A percentile compares a stretch with the other conserved stretches of the same genome.
These are phyloP conservation scores for Pyrocephalus nanus DNA, from an alignment of 2,797 vertebrate genomes.

Conservation along the genomic window DNA sequence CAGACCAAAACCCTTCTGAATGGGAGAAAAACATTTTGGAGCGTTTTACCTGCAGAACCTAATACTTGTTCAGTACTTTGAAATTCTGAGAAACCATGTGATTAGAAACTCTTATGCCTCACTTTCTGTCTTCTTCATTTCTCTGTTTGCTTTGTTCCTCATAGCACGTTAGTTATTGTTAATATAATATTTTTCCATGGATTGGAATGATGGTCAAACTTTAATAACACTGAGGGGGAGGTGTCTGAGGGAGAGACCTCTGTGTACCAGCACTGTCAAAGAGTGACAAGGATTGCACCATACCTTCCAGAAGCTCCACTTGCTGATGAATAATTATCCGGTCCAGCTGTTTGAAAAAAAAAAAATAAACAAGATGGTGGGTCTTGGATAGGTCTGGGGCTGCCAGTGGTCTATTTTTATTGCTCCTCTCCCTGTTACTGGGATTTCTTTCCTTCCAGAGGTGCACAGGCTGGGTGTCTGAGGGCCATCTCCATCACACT, in stretches of 20 bases:
- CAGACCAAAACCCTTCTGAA: neutral
- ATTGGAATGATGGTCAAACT: neutral
- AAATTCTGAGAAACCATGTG: neutral
- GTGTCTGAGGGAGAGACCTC: neutral
- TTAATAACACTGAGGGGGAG: neutral
- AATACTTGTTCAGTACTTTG: neutral
- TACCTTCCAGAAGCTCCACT: constrained; percentile 94
- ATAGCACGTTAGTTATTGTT: neutral
- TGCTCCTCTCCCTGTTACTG: neutral
- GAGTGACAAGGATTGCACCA: neutral
- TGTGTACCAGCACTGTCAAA: neutral
- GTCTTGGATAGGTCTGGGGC: neutral
- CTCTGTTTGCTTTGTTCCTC: neutral
- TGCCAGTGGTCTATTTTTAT: neutral
- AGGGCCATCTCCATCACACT: neutral
- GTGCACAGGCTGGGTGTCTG: neutral
- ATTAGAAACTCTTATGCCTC: neutral
- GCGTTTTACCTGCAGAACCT: neutral
- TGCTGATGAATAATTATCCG: constrained; percentile 96
- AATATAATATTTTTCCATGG: neutral
- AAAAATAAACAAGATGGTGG: neutral
- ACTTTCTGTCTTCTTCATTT: neutral
- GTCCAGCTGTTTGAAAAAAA: constrained; percentile 84
- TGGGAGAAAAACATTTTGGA: neutral
- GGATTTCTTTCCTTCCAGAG: neutral